Conservation (phyloP, 2,113 vertebrate genomes). For the Meleagris gallopavo region DNA sequence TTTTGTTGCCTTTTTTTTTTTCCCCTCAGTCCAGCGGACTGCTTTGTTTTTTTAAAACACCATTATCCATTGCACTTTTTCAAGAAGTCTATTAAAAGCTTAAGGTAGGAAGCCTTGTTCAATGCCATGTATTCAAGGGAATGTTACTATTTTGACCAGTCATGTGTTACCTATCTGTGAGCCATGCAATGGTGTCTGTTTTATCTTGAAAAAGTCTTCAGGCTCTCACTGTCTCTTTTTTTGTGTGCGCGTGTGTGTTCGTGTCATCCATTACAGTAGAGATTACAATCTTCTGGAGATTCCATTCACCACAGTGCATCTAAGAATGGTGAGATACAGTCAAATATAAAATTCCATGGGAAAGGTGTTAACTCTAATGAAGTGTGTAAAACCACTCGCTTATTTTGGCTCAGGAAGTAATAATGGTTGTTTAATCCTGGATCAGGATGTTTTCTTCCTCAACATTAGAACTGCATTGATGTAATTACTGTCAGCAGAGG, state of each 20-base stretch:
- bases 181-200: background rate
- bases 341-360: background rate
- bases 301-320: background rate
- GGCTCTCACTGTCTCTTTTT: background rate
- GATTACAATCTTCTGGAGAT: background rate
- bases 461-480: background rate
- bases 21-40: background rate
- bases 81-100: background rate
- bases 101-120: background rate
- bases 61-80: background rate
- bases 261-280: rapidly evolving
- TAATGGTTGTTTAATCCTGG: background rate
- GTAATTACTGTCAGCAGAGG: background rate
- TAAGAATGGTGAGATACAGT: background rate
- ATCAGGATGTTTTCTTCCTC: background rate
- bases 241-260: background rate
- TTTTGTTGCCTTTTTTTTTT: rapidly evolving
- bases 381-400: background rate
- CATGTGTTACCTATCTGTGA: no score
- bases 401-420: background rate
- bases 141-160: background rate
- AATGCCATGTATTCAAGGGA: background rate
- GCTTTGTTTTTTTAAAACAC: background rate
- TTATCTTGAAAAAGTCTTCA: background rate
- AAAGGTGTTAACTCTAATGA: background rate